Evolutionary conservation across 1,140 invertebrate species (phyloP).

Genomic region (Macrosteles quadrilineatus): DNA sequence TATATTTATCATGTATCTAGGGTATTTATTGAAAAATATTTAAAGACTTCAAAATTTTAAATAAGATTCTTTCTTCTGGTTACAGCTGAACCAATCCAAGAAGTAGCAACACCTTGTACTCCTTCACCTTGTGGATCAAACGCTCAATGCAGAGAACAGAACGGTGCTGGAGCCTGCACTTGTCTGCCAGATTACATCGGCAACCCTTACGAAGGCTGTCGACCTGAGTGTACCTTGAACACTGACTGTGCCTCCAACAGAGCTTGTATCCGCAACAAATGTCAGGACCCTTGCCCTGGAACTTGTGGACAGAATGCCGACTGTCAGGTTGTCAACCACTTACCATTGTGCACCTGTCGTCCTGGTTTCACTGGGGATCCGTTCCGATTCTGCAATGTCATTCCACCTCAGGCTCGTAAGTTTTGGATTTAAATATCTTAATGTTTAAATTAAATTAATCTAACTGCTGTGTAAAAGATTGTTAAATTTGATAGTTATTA

Average conservation of each 20-base stretch:
- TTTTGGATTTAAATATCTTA: neutral
- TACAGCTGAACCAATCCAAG: conserved; percentile 33
- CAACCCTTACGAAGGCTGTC: conserved; percentile 57
- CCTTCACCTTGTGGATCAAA: conserved; percentile 74
- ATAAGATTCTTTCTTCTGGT: neutral
- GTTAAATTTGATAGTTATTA: too few relatives aligned
- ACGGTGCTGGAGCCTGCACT: conserved; percentile 64
- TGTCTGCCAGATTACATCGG: conserved; percentile 59
- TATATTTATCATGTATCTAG: neutral
- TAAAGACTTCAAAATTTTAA: neutral
- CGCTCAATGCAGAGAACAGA: conserved; percentile 65
- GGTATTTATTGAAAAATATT: neutral
- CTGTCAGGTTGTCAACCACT: conserved; percentile 69
- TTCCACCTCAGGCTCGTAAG: conserved; percentile 34
- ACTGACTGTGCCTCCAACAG: conserved; percentile 62
- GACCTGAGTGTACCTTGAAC: conserved; percentile 68
- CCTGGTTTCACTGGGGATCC: conserved; percentile 66
- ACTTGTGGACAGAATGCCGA: conserved; percentile 65
- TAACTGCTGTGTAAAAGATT: too few relatives aligned
- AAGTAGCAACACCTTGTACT: conserved; percentile 55
- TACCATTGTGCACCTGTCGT: conserved; percentile 67
- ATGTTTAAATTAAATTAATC: neutral
- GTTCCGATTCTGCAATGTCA: conserved; percentile 51
- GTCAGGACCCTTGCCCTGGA: conserved; percentile 67
- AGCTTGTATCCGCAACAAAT: conserved; percentile 66